Evolutionary conservation across 2,113 vertebrate genomes (phyloP), one percentile per base, ranked within the genome.

Genomic region (Butorides virescens): DNA sequence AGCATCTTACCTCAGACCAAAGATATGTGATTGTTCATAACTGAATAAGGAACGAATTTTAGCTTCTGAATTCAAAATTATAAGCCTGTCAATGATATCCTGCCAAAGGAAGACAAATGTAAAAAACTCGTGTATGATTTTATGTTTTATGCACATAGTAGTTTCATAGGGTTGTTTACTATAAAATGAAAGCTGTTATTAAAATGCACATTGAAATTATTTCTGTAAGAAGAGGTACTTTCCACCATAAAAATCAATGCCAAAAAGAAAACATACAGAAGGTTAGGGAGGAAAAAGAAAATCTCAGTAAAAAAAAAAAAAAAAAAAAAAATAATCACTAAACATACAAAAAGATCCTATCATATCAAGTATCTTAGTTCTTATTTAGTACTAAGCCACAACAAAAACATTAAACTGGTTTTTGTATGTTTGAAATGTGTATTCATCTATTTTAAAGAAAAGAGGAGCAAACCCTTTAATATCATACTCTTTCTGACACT

Each of bases 31-130:
- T 94, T 99, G 99, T 84, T 99, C 99, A 44, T 99, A 99, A 98
- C 97, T 99, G 98, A 99, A 99, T 93, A 99, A 98, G 21, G 99
- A 99, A 95, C 97, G 98, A 95, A 99, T 99, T 98, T 99, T 99
- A 63, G 98, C 98, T 84, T 99, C 98, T 42, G 99, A 99, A 98
- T 99, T 99, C 97, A 99, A 97, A 97, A 99, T 97, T 88, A 99
- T 97, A 97, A 99, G 98, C 86, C 99, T 99, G 98, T 99, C 99
- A 97, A 99, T 98, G 94, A 99, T 91, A 97, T 99, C 99, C 99
- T 99, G 97, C 44, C 90, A 97, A 96, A 92, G 85, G 16, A 97
- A 47, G 18, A 50, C 36, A 91, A 94, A 61, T 62, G 11, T 58
- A 78, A 94, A 91, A 81, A 27, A 10, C 2, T 59, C 16, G 46